A percentile compares a stretch with the other conserved stretches of the same genome.
phyloP scores from a whole-genome alignment of 1,140 invertebrate species.

The Myzus persicae region DNA sequence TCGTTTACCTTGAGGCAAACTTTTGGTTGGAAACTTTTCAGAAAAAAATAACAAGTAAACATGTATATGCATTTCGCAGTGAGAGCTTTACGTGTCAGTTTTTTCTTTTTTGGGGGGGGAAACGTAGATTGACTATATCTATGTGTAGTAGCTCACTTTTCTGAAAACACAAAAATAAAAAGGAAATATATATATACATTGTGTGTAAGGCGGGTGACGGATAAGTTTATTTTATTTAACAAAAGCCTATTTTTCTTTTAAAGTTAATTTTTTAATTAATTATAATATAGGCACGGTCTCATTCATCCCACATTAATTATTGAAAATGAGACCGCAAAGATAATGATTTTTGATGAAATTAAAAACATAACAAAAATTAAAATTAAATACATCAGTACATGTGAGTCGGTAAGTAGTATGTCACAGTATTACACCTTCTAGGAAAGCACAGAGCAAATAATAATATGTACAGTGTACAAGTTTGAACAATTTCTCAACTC shows the following conservation, averaged over 20 bases:
- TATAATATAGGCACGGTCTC: background rate
- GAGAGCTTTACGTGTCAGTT: background rate
- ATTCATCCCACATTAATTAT: background rate
- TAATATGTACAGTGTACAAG: background rate
- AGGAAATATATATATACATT: background rate
- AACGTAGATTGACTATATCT: background rate
- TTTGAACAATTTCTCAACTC: background rate
- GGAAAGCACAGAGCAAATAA: background rate
- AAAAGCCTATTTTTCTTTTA: background rate
- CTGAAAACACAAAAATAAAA: background rate
- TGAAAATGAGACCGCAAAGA: background rate
- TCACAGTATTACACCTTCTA: background rate
- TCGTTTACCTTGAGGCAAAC: background rate
- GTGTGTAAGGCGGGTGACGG: background rate
- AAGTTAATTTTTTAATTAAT: background rate
- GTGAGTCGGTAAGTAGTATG: background rate
- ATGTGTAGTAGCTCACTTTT: background rate
- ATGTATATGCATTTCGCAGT: background rate
- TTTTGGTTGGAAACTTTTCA: background rate
- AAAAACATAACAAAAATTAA: background rate
- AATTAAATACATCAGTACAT: background rate
- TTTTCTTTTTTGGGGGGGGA: background rate
- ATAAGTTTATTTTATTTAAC: slow-evolving; percentile 1
- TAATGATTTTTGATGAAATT: background rate
- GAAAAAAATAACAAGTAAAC: background rate